Percentiles rank a stretch among this genome's conserved stretches.
These are phyloP conservation scores for Apotomis turbidana DNA, from an alignment of 2,888 invertebrate genomes.

Conservation along the genomic window DNA sequence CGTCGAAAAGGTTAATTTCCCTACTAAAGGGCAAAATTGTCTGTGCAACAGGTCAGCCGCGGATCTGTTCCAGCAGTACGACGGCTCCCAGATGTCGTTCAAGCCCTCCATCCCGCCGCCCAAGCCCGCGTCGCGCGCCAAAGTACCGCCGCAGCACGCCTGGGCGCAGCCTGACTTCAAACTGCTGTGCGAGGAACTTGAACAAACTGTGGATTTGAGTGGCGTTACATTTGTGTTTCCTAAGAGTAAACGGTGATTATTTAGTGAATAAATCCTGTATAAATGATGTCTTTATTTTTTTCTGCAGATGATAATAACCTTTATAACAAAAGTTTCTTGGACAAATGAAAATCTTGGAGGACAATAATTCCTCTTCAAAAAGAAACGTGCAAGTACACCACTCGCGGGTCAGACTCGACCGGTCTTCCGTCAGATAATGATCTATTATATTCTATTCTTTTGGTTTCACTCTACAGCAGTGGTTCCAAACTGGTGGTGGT, in stretches of 20 bases:
- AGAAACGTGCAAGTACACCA: too few relatives aligned
- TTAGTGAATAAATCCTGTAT: not conserved
- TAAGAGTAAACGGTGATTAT: slow-evolving; percentile 1
- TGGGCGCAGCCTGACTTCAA: slow-evolving; percentile 77
- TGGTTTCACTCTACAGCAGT: too few relatives aligned
- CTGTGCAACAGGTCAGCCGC: slow-evolving; percentile 87
- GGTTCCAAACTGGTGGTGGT: too few relatives aligned
- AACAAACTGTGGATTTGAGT: slow-evolving; percentile 56
- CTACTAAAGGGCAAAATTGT: too few relatives aligned
- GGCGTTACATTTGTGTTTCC: slow-evolving; percentile 38
- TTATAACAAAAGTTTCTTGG: too few relatives aligned
- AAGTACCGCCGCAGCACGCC: slow-evolving; percentile 54
- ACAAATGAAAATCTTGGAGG: too few relatives aligned
- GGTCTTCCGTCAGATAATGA: too few relatives aligned
- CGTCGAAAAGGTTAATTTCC: not conserved
- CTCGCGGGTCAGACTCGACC: too few relatives aligned
- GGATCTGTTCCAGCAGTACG: slow-evolving; percentile 85
- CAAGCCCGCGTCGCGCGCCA: slow-evolving; percentile 65
- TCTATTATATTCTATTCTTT: too few relatives aligned
- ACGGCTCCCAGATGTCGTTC: slow-evolving; percentile 89
- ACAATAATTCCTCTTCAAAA: too few relatives aligned
- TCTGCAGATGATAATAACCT: too few relatives aligned
- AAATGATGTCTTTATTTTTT: too few relatives aligned
- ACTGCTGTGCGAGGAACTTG: slow-evolving; percentile 67
- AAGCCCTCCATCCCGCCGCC: slow-evolving; percentile 89